Percentiles rank a stretch among this genome's conserved stretches.
Conservation (phyloP, 1,140 invertebrate species). For the Temnothorax longispinosus region DNA sequence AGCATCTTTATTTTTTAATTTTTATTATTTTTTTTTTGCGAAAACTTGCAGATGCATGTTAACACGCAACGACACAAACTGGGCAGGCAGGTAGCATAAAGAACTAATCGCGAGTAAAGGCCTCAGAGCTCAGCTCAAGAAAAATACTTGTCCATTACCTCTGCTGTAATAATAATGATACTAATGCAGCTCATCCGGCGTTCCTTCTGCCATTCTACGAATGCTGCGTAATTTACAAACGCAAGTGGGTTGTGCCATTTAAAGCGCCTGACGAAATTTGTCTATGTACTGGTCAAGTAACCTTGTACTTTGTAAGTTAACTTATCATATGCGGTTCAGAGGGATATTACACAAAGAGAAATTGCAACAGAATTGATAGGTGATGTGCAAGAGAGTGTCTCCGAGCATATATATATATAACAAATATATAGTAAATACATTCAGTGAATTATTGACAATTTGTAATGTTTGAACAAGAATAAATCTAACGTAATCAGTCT, state of each 20-base stretch:
- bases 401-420: background rate
- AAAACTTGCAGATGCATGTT: background rate
- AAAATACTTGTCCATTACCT: constrained; percentile 67
- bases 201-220: constrained; percentile 74
- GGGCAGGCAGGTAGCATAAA: background rate
- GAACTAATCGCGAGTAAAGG: constrained; percentile 13
- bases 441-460: background rate
- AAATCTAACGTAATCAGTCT: background rate
- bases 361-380: constrained; percentile 7
- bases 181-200: constrained; percentile 81
- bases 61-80: background rate
- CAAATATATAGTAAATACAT: background rate
- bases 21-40: background rate
- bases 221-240: constrained; percentile 75
- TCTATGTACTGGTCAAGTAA: constrained; percentile 50
- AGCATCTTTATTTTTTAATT: background rate
- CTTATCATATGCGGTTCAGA: background rate
- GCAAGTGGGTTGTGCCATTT: constrained; percentile 73
- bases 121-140: constrained; percentile 40
- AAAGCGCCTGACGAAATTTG: constrained; percentile 70
- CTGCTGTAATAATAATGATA: constrained; percentile 74
- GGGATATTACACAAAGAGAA: constrained; percentile 13
- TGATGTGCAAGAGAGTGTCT: background rate
- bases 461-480: background rate
- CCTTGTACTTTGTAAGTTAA: constrained; percentile 38